Conservation (phyloP, 2,888 invertebrate species). For the Acanthoscelides obtectus region DNA sequence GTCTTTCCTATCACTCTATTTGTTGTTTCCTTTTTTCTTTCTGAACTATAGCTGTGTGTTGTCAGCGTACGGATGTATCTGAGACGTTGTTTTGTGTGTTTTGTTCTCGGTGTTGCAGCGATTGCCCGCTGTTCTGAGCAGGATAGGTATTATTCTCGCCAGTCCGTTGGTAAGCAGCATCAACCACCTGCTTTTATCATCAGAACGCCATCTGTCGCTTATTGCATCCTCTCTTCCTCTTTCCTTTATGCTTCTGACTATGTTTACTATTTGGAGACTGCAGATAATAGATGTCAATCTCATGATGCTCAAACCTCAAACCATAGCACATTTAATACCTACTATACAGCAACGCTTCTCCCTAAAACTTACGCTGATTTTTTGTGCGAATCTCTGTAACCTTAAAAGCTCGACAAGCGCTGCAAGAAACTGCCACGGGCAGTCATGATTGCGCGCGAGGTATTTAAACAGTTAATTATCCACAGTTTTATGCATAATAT, state of each 20-base stretch:
- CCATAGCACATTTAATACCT: too few species aligned
- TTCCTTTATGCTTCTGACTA: not conserved
- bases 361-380: too few species aligned
- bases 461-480: too few species aligned
- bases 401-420: too few species aligned
- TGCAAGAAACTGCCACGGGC: too few species aligned
- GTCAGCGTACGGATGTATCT: not conserved
- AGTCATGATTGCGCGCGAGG: too few species aligned
- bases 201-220: conserved; percentile 24
- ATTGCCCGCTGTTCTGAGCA: conserved; percentile 92
- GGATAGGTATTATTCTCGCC: conserved; percentile 94
- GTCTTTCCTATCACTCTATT: not conserved
- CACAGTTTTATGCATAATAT: too few species aligned
- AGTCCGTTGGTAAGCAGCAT: conserved; percentile 82
- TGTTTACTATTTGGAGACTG: not conserved
- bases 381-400: too few species aligned
- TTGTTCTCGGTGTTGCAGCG: conserved; percentile 76
- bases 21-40: not conserved
- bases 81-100: conserved; percentile 44
- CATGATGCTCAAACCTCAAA: too few species aligned
- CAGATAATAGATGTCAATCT: not conserved
- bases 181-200: conserved; percentile 25
- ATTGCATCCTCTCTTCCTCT: not conserved
- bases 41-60: not conserved
- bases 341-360: too few species aligned